These are phyloP conservation scores for Nomada hirtipes DNA, from an alignment of 2,888 invertebrate species.

Conservation along the genomic window DNA sequence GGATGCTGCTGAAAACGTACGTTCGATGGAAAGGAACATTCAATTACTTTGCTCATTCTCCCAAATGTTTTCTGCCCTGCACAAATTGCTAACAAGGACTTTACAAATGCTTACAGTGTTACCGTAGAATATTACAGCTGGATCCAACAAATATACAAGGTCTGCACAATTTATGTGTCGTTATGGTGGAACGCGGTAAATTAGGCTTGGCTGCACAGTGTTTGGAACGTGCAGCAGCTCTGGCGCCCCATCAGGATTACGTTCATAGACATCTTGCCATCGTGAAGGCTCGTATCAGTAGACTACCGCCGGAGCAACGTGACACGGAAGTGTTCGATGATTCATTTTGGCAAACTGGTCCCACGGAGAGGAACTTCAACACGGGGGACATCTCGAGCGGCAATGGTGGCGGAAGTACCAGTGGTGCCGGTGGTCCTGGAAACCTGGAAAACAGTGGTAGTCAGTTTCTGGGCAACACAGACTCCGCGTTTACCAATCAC, in stretches of 20 bases:
- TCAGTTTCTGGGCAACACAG: slow-evolving; percentile 75
- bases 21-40: slow-evolving; percentile 75
- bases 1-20: slow-evolving; percentile 96
- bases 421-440: slow-evolving; percentile 62
- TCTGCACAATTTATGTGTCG: slow-evolving; percentile 97
- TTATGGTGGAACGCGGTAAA: slow-evolving; percentile 96
- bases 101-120: slow-evolving; percentile 89
- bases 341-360: slow-evolving; percentile 72
- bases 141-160: slow-evolving; percentile 97
- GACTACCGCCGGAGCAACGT: slow-evolving; percentile 79
- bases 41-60: background rate
- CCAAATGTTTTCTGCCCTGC: background rate
- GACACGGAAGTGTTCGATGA: slow-evolving; percentile 80
- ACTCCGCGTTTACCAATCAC: slow-evolving; percentile 78
- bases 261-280: slow-evolving; percentile 95
- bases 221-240: slow-evolving; percentile 90
- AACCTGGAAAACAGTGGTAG: slow-evolving; percentile 53
- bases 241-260: slow-evolving; percentile 96
- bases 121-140: slow-evolving; percentile 93
- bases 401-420: slow-evolving; percentile 9
- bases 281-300: slow-evolving; percentile 89
- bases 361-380: slow-evolving; percentile 67
- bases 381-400: slow-evolving; percentile 36
- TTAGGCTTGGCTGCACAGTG: slow-evolving; percentile 94
- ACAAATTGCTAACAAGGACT: background rate